Base-by-base conservation (phyloP, 2,113 vertebrate species). In the Thamnaconus septentrionalis region DNA sequence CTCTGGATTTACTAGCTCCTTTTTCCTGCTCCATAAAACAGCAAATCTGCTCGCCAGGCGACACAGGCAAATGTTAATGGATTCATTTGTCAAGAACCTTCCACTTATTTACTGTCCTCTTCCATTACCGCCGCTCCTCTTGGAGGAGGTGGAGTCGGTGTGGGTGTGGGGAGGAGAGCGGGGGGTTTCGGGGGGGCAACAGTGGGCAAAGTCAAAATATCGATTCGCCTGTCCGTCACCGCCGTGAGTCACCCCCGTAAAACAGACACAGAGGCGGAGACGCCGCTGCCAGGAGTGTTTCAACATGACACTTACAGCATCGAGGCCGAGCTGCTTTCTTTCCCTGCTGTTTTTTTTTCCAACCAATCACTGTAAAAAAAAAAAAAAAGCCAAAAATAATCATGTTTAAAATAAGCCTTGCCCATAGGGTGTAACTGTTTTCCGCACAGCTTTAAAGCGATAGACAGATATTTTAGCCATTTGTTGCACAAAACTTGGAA, bases 1-100 rank as follows among this genome's bases (percentile, higher is more conserved):
- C 18, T 31, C 18, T 31, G 90, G 91, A 93, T 93, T 92, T 92
- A 93, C 91, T 82, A 86, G 91, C 84, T 89, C 83, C 81, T 90
- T 88, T 86, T 90, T 88, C 86, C 85, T 90, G 87, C 85, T 90
- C 87, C 89, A 92, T 93, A 93, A 90, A 93, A 92, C 87, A 89
- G 88, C 87, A 88, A 89, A 90, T 91, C 87, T 91, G 88, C 75
- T 84, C 78, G 59, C 90, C 90, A 90, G 89, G 88, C 89, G 90
- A 92, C 91, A 91, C 87, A 81, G 89, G 88, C 79, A 91, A 92
- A 92, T 93, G 91, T 93, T 92, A 93, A 93, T 93, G 91, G 91
- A 90, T 92, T 93, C 92, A 91, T 92, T 93, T 91, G 89, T 92
- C 91, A 91, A 87, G 87, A 91, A 80, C 75, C 86, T 82, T 88